These are phyloP conservation scores for Hymenopus coronatus DNA, from an alignment of 2,888 invertebrate genomes.

Conservation along the genomic window DNA sequence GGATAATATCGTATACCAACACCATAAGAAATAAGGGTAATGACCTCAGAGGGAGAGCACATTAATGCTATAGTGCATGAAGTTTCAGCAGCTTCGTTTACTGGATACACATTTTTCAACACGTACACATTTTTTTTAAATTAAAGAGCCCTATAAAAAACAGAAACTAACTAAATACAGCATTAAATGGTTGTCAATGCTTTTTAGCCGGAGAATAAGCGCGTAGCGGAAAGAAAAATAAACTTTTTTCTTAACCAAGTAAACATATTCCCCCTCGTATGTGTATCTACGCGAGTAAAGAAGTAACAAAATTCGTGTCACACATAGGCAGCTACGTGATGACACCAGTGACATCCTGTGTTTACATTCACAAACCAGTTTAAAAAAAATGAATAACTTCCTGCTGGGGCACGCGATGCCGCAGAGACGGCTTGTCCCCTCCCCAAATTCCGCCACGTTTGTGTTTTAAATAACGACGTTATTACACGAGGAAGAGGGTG, in stretches of 20 bases:
- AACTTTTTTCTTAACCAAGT: background rate
- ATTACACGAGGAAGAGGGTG: background rate
- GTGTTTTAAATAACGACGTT: constrained; percentile 10
- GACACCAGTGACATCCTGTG: constrained; percentile 17
- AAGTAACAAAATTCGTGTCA: background rate
- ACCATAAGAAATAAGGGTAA: too few species aligned
- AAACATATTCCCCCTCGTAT: background rate
- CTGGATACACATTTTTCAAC: too few species aligned
- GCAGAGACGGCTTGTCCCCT: background rate
- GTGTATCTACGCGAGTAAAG: background rate
- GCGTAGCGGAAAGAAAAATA: background rate
- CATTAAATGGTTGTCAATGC: background rate
- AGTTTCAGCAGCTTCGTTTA: too few species aligned
- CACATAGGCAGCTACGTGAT: background rate
- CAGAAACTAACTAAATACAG: background rate
- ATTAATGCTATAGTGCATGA: too few species aligned
- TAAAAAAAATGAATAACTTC: constrained; percentile 12
- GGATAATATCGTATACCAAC: too few species aligned
- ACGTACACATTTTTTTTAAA: too few species aligned
- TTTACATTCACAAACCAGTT: constrained; percentile 7
- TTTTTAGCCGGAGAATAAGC: background rate
- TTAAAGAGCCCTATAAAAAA: too few species aligned
- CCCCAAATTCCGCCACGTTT: constrained; percentile 13
- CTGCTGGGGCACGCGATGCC: constrained; percentile 11
- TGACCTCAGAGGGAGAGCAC: too few species aligned